Evolutionary conservation across 2,113 vertebrate species (phyloP).

Genomic region (Athene noctua): DNA sequence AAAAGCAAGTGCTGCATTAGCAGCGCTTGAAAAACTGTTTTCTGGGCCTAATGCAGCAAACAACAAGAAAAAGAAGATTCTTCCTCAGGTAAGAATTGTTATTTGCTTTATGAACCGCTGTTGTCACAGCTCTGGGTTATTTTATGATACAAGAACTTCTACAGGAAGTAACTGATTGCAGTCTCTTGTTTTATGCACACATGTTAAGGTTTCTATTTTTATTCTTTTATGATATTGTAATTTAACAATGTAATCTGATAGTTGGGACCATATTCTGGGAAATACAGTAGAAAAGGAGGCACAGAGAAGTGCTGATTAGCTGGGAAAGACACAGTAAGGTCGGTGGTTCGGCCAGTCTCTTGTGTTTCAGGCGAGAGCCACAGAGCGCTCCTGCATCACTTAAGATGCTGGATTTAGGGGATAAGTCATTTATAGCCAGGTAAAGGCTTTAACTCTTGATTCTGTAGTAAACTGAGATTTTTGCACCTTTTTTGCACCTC

Average conservation of each 20-base stretch:
- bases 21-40: slow-evolving; percentile 96
- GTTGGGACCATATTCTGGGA: neutral
- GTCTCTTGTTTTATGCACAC: neutral
- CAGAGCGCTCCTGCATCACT: neutral
- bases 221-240: neutral
- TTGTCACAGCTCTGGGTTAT: neutral
- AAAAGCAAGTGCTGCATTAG: slow-evolving; percentile 96
- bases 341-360: neutral
- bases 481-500: neutral
- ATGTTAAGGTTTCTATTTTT: neutral
- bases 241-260: neutral
- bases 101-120: neutral
- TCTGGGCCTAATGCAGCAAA: slow-evolving; percentile 95
- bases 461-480: neutral
- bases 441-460: neutral
- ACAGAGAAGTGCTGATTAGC: neutral
- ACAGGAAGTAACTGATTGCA: neutral
- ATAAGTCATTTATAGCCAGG: neutral
- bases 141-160: neutral
- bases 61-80: slow-evolving; percentile 96
- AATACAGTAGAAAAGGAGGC: neutral
- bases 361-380: neutral
- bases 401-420: neutral
- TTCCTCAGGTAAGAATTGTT: slow-evolving; percentile 86
- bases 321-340: neutral